phyloP scores from a whole-genome alignment of 2,113 vertebrate genomes.

The Otus sunia region DNA sequence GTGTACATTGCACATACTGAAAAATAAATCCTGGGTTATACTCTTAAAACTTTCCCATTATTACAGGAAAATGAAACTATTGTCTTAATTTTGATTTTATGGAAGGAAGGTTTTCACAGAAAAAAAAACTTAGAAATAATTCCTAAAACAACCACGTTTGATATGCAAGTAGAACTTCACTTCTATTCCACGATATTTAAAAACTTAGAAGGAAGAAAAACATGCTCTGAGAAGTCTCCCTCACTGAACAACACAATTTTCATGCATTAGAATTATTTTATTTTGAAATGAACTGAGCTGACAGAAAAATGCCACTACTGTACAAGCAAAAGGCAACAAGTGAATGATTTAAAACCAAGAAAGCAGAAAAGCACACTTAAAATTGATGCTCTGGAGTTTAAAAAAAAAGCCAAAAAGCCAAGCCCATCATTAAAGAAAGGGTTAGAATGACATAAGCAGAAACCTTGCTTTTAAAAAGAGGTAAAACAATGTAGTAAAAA shows the following conservation, averaged over 20 bases:
- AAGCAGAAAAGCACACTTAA: neutral
- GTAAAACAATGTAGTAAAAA: slow-evolving; percentile 66
- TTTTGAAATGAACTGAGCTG: neutral
- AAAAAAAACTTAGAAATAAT: neutral
- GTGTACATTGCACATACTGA: neutral
- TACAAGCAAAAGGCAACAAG: slow-evolving; percentile 18
- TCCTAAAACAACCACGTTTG: neutral
- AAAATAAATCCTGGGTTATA: neutral
- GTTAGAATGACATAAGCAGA: slow-evolving; percentile 48
- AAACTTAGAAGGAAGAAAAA: neutral
- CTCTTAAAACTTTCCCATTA: neutral
- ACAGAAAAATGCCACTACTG: slow-evolving; percentile 30
- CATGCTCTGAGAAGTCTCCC: neutral
- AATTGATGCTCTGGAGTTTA: neutral
- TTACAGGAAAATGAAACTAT: neutral
- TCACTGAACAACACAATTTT: neutral
- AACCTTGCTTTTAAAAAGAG: slow-evolving; percentile 38
- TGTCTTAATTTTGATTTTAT: neutral
- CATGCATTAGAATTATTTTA: neutral
- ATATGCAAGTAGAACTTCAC: neutral
- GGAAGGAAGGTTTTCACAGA: neutral
- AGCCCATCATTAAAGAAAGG: slow-evolving; percentile 14
- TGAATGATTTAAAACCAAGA: slow-evolving; percentile 9
- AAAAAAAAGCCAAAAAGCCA: neutral
- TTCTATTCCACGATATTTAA: neutral